Conservation (phyloP, 1,140 invertebrate genomes). For the Ptiloglossa arizonensis region DNA sequence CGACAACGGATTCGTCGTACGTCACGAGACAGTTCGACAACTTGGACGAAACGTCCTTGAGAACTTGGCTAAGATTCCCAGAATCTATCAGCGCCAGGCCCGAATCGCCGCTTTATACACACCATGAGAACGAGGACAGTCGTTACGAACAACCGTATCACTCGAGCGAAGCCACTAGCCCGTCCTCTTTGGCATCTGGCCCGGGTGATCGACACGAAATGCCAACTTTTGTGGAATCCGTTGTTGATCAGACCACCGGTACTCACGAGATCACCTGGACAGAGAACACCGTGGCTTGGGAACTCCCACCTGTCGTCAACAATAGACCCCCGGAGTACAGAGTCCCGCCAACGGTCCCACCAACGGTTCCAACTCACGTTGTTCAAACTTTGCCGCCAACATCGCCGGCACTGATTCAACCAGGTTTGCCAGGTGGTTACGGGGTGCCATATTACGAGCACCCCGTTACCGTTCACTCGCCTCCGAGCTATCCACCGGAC, state of each 20-base stretch:
- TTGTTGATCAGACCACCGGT: not conserved
- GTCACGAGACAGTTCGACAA: not conserved
- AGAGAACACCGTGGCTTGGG: not conserved
- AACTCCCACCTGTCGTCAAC: not conserved
- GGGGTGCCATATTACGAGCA: conserved; percentile 63
- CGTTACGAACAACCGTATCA: not conserved
- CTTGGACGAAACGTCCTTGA: conserved; percentile 3
- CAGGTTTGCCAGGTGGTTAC: conserved; percentile 41
- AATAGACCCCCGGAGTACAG: not conserved
- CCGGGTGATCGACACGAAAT: not conserved
- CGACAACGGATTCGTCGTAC: not conserved
- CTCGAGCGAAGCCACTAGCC: not conserved
- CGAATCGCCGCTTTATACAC: conserved; percentile 10
- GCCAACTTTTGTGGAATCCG: conserved; percentile 8
- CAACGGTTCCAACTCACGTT: not conserved
- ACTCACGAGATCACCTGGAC: not conserved
- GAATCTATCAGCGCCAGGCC: conserved; percentile 4
- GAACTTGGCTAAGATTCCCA: conserved; percentile 27
- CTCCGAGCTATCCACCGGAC: not conserved
- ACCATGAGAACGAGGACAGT: conserved; percentile 8
- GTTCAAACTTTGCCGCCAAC: not conserved
- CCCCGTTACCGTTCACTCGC: conserved; percentile 42
- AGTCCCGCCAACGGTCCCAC: no score
- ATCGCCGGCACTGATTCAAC: conserved; percentile 52
- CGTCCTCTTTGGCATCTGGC: conserved; percentile 13